A percentile compares a stretch with the other conserved stretches of the same genome.
phyloP scores from a whole-genome alignment of 2,797 vertebrate genomes.

The Lepidocolaptes lacrymiger region DNA sequence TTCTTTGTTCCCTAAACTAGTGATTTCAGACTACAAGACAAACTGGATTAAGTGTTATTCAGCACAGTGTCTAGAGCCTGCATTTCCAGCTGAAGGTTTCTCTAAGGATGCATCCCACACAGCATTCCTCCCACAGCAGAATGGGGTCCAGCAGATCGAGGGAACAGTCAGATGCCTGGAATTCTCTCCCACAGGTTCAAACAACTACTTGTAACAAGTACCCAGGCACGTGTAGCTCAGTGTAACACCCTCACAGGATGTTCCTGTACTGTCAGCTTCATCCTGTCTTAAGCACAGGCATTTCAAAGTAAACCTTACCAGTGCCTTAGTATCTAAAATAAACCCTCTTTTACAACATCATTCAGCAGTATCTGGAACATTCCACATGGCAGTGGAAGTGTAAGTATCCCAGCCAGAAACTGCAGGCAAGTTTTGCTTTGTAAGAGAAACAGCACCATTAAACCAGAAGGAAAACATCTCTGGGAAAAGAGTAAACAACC shows the following conservation, averaged over 20 bases:
- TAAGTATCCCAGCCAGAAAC: neutral
- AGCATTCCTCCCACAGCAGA: neutral
- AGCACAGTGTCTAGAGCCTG: neutral
- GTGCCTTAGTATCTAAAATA: neutral
- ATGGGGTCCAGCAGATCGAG: neutral
- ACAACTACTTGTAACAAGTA: neutral
- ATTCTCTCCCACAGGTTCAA: neutral
- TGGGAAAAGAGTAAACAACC: constrained; percentile 46
- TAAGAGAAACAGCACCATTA: constrained; percentile 55
- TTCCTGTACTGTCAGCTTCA: neutral
- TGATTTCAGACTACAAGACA: neutral
- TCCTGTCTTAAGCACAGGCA: neutral
- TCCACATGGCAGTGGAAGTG: neutral
- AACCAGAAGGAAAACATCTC: constrained; percentile 36
- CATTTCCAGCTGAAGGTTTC: neutral
- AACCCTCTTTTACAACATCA: neutral
- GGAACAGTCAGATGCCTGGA: neutral
- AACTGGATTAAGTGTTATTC: neutral
- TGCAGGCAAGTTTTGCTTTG: constrained; percentile 43
- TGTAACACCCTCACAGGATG: neutral
- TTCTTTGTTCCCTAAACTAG: neutral
- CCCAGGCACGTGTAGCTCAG: neutral
- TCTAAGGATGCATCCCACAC: neutral
- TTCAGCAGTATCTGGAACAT: constrained; percentile 29
- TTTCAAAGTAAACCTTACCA: neutral